Base-by-base conservation (phyloP, 2,888 invertebrate genomes). In the Lepidonotus clava region DNA sequence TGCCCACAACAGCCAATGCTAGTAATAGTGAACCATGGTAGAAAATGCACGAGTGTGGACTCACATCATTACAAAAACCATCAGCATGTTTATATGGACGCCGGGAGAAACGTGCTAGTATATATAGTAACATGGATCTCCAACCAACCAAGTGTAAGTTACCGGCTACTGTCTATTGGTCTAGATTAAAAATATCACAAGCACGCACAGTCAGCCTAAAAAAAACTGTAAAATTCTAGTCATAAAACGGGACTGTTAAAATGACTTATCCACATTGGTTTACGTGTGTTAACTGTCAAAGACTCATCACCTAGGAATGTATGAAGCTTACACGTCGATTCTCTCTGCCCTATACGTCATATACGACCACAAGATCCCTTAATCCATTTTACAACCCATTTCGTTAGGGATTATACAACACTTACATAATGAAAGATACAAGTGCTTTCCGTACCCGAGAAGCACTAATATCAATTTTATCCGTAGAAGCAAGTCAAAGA, bases 121-220 rank as follows among this genome's bases (percentile, higher is more conserved):
- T 56, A 56, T 36, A 36, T 36, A 71, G 61, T n/a, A 36, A 71
- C 71, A 71, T 38, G n/a, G 5, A 36, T 2, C 4, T 36, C 36
- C 71, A 71, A 71, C 36, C 34, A 21, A 71, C n/a, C 38, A 21
- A 14, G 28, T 24, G 71, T 71, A 71, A 71, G 38, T 71, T 71
- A 18, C 21, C 38, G 38, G 34, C 71, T 71, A 71, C 1, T n/a
- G n/a, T 18, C 71, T 71, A 71, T 34, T n/a, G 14, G 71, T 71
- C 71, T 71, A 71, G n/a, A n/a, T n/a, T n/a, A n/a, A n/a, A n/a
- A n/a, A n/a, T 71, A 71, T 71, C 71, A 71, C 71, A 71, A 71
- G 71, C 8, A 46, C 71, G 38, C 71, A 24, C 14, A 5, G 34
- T 71, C 71, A 71, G 24, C 71, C 36, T 71, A 71, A 38, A 71